phyloP scores from a whole-genome alignment of 2,888 invertebrate genomes.

The Andrena trimmerana region DNA sequence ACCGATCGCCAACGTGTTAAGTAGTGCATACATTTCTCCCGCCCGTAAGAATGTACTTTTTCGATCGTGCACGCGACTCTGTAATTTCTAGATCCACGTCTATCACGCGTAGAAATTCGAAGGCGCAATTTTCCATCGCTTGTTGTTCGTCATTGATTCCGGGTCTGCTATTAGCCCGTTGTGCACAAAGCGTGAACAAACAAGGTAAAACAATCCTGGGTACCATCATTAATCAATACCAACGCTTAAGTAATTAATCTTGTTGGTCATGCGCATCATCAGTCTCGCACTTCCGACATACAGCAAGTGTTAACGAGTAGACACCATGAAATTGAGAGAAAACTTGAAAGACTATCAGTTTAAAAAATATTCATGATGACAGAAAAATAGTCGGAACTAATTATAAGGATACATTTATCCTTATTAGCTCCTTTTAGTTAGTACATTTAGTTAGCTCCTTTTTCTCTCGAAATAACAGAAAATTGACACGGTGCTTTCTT shows the following conservation, averaged over 20 bases:
- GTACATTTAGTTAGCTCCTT: too few relatives aligned
- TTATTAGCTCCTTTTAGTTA: too few relatives aligned
- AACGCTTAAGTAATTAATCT: conserved; percentile 15
- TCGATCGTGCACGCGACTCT: conserved; percentile 20
- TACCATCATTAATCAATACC: conserved; percentile 10
- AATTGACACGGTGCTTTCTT: too few relatives aligned
- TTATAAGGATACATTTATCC: too few relatives aligned
- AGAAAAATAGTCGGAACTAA: too few relatives aligned
- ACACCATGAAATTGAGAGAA: neutral
- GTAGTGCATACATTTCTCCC: conserved; percentile 45
- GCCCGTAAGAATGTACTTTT: conserved; percentile 45
- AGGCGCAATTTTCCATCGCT: conserved; percentile 35
- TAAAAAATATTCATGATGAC: neutral
- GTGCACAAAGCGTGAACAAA: conserved; percentile 9
- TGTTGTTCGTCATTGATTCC: conserved; percentile 20
- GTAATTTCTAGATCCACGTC: conserved; percentile 53
- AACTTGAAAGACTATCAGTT: neutral
- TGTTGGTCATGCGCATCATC: neutral
- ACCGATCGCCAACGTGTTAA: conserved; percentile 54
- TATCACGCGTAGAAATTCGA: conserved; percentile 44
- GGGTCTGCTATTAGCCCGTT: conserved; percentile 13
- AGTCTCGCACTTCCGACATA: conserved; percentile 4
- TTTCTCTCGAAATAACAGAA: too few relatives aligned
- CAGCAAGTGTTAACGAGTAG: neutral
- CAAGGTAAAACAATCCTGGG: conserved; percentile 15